phyloP scores from a whole-genome alignment of 2,797 vertebrate species.

The Pygocentrus nattereri region DNA sequence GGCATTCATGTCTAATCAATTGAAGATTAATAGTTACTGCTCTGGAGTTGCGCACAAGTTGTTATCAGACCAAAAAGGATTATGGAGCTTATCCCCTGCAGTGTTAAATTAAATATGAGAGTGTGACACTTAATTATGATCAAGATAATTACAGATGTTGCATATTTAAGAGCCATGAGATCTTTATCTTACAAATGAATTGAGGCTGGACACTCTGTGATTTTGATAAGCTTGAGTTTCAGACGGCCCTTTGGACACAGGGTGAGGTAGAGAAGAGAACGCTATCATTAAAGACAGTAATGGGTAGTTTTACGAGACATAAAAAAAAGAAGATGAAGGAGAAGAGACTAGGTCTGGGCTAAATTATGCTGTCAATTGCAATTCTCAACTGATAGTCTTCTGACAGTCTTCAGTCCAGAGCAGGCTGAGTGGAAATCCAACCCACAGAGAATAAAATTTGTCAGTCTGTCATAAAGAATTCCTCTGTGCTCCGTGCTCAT shows the following conservation, averaged over 20 bases:
- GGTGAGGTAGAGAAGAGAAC: background rate
- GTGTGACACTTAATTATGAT: conserved; percentile 70
- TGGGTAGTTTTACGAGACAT: background rate
- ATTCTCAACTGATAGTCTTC: background rate
- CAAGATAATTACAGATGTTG: conserved; percentile 67
- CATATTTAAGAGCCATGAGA: conserved; percentile 68
- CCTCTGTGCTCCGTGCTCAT: conserved; percentile 12
- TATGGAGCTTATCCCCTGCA: conserved; percentile 46
- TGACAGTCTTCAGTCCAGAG: background rate
- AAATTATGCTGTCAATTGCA: background rate
- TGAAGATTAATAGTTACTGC: conserved; percentile 50
- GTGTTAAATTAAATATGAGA: conserved; percentile 66
- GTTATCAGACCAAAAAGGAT: conserved; percentile 34
- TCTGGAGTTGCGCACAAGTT: conserved; percentile 47
- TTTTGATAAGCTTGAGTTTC: conserved; percentile 3
- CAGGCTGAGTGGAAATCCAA: background rate
- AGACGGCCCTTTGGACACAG: conserved; percentile 5
- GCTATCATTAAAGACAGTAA: background rate
- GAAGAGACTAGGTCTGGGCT: background rate
- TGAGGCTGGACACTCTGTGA: background rate
- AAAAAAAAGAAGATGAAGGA: background rate
- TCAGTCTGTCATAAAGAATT: conserved; percentile 9
- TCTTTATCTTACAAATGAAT: conserved; percentile 27
- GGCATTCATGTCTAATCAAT: conserved; percentile 35
- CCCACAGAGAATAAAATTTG: conserved; percentile 16